A percentile compares a stretch with the other conserved stretches of the same genome.
Conservation (phyloP, 2,888 invertebrate species). For the Entomobrya proxima region DNA sequence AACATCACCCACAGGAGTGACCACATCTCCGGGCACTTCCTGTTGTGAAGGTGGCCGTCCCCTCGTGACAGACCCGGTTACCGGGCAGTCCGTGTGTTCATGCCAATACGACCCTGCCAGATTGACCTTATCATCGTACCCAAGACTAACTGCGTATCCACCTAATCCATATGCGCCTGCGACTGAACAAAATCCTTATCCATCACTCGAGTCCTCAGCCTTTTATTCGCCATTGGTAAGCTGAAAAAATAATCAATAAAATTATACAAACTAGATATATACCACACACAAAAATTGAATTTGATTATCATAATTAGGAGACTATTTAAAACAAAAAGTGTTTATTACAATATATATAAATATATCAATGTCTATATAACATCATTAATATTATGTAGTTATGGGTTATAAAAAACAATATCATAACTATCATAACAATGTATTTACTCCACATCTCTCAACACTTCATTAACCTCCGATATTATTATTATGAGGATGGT, state of each 20-base stretch:
- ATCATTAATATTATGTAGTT: not conserved
- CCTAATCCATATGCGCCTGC: slow-evolving; percentile 85
- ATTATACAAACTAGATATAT: not conserved
- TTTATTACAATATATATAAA: not conserved
- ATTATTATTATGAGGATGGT: slow-evolving; percentile 4
- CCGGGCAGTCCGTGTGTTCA: slow-evolving; percentile 94
- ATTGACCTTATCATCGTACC: slow-evolving; percentile 89
- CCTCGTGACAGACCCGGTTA: slow-evolving; percentile 93
- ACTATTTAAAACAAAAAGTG: slow-evolving; percentile 7
- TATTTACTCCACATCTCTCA: slow-evolving; percentile 32
- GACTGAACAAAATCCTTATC: slow-evolving; percentile 95
- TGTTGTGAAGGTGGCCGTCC: slow-evolving; percentile 95
- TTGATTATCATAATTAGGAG: slow-evolving; percentile 26
- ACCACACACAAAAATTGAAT: slow-evolving; percentile 16
- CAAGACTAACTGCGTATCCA: slow-evolving; percentile 85
- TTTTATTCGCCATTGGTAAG: slow-evolving; percentile 97
- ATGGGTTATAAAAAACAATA: not conserved
- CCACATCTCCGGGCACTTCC: slow-evolving; percentile 77
- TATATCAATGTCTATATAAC: not conserved
- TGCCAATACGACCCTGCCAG: slow-evolving; percentile 95
- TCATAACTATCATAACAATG: not conserved
- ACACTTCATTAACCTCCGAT: slow-evolving; percentile 63
- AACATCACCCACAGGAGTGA: slow-evolving; percentile 76
- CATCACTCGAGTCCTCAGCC: slow-evolving; percentile 95
- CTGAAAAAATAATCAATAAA: slow-evolving; percentile 76